Conservation (phyloP, 2,113 vertebrate species). For the Catharus fuscescens region DNA sequence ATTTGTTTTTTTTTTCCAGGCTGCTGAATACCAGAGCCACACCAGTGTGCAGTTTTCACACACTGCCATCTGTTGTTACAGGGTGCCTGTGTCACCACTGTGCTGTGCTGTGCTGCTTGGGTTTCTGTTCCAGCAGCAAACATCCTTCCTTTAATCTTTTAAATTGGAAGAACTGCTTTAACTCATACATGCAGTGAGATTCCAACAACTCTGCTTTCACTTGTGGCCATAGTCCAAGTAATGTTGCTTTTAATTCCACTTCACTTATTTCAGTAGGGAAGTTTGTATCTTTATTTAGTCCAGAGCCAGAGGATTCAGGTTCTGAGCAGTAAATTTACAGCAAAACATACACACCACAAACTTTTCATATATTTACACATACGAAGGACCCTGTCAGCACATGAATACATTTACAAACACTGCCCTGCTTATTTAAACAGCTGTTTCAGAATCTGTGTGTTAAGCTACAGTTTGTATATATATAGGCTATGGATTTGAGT, state of each 20-base stretch:
- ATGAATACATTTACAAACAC: background rate
- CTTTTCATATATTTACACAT: background rate
- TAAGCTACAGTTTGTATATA: background rate
- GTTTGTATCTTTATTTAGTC: background rate
- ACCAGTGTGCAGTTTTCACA: background rate
- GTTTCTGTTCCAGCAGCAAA: background rate
- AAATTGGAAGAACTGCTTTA: background rate
- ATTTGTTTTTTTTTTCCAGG: background rate
- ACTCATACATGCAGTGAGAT: background rate
- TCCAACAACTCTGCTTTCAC: background rate
- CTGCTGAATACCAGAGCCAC: background rate
- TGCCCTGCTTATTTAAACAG: background rate
- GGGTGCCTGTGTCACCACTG: accelerated
- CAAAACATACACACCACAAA: background rate
- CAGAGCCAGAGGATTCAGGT: background rate
- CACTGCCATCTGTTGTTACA: conserved; percentile 47
- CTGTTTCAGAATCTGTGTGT: background rate
- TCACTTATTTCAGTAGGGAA: background rate
- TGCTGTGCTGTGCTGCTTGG: background rate
- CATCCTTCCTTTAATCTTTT: background rate
- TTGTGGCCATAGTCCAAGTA: background rate
- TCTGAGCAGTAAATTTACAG: background rate
- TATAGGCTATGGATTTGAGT: background rate
- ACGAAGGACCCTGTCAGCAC: background rate
- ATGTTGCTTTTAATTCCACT: background rate